Percentiles rank a stretch among this genome's conserved stretches.
Conservation (phyloP, 2,113 vertebrate species). For the Electrona antarctica region DNA sequence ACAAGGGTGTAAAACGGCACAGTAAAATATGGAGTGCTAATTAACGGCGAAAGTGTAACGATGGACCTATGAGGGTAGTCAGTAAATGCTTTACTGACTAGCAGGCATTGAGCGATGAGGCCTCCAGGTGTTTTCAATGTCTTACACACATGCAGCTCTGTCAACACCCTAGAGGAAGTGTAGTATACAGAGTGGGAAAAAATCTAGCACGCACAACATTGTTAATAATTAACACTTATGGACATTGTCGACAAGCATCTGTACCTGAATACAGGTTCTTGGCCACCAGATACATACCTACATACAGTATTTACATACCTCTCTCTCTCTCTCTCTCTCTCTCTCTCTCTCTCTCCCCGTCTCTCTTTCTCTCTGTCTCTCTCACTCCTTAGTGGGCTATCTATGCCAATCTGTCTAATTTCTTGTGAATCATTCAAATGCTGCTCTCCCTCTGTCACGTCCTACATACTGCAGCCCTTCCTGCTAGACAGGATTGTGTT, state of each 20-base stretch:
- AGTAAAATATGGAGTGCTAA: too few species aligned
- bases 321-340: not conserved
- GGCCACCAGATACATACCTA: not conserved
- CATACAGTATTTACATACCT: not conserved
- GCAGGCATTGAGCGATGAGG: slow-evolving; percentile 17
- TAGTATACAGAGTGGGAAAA: not conserved
- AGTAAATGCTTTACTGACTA: slow-evolving; percentile 19
- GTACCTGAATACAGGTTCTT: not conserved
- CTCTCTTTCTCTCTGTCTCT: too few species aligned
- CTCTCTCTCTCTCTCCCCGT: not conserved
- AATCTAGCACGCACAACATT: slow-evolving; percentile 7
- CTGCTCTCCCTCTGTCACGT: too few species aligned
- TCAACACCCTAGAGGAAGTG: not conserved
- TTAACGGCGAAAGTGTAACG: too few species aligned
- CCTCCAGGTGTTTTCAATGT: not conserved
- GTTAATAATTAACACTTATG: slow-evolving; percentile 24
- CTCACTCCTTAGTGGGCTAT: too few species aligned
- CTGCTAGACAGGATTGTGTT: too few species aligned
- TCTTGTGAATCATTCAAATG: too few species aligned
- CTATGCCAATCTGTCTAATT: too few species aligned
- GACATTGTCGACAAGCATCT: not conserved
- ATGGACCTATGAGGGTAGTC: too few species aligned
- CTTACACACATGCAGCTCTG: not conserved
- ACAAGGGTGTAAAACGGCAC: slow-evolving; percentile 23
- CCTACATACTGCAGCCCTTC: too few species aligned